Base-by-base conservation (phyloP, 2,888 invertebrate genomes). In the Ormia ochracea region DNA sequence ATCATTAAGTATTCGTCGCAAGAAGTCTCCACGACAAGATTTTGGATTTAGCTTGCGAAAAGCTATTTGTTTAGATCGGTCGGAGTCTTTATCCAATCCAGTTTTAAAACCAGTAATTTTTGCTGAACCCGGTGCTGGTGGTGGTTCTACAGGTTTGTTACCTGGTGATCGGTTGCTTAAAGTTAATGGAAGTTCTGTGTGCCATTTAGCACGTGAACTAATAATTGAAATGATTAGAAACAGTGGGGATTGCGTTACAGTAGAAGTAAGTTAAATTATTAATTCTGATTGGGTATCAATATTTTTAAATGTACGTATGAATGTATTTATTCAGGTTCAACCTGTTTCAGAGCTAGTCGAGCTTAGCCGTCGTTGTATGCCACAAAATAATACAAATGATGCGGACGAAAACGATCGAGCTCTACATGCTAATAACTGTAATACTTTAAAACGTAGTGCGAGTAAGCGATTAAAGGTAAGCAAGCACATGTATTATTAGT, bases 121-220 rank as follows among this genome's bases (percentile, higher is more conserved):
- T 86, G 97, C 97, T 10, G 97, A 98, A 88, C 97, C 97, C 1
- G 96, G 96, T 10, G 93, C 94, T 10, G 93, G 94, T 76, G 91
- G 92, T 84, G 91, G 92, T 84, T 93, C 93, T 85, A 96, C 96
- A 6, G 97, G 97, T 4, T 91, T 98, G 23, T 91, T 98, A 75
- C 98, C 98, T n/a, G 98, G 98, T 4, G 98, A 98, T 90, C 93
- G 96, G 84, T 92, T 98, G 28, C 91, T 98, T 83, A 96, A 97
- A 91, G 97, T 98, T 33, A 98, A 98, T 87, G 95, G 94, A 26
- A 92, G 94, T 26, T 93, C 94, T 81, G 97, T 98, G 0, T 96
- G 96, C 87, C 95, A 94, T 69, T 93, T 95, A 86, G 93, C 94
- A 61, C 92, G 98, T 66, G 98, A 98, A 88, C 95, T 96, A 85